Evolutionary conservation across 2,797 vertebrate genomes (phyloP).

Genomic region (Todus mexicanus): DNA sequence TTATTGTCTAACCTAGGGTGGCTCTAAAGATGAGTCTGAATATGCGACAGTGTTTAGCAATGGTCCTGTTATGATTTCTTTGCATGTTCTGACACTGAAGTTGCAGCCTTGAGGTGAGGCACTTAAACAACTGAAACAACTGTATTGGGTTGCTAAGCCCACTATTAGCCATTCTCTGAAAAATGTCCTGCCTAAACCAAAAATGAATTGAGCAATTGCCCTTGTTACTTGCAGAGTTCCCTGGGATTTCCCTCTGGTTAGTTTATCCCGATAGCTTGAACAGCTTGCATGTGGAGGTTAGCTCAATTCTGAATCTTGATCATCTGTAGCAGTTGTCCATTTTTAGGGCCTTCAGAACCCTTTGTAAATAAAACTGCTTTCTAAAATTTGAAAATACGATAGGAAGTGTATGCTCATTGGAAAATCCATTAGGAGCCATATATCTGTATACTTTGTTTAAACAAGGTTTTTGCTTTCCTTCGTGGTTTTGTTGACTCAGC

Average conservation of each 20-base stretch:
- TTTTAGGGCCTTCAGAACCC: background rate
- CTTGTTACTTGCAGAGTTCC: background rate
- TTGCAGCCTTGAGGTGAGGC: background rate
- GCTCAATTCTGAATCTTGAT: background rate
- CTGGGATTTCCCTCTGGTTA: background rate
- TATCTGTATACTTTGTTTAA: background rate
- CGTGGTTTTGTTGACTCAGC: background rate
- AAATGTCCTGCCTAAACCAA: background rate
- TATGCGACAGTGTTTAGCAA: fast-evolving
- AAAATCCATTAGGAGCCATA: background rate
- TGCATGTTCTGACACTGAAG: fast-evolving
- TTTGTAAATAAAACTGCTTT: background rate
- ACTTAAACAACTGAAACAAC: background rate
- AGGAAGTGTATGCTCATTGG: background rate
- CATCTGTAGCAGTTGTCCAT: background rate
- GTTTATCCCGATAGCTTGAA: background rate
- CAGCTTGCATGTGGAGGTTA: background rate
- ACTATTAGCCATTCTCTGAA: background rate
- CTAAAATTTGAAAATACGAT: background rate
- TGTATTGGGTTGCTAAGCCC: background rate
- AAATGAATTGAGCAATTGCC: background rate
- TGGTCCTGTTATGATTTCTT: fast-evolving
- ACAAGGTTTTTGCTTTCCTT: background rate
- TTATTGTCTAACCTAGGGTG: background rate
- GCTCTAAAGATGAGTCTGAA: background rate